Evolutionary conservation across 1,140 invertebrate genomes (phyloP), one percentile per base, ranked within the genome.

Genomic region (Sitobion miscanthi): DNA sequence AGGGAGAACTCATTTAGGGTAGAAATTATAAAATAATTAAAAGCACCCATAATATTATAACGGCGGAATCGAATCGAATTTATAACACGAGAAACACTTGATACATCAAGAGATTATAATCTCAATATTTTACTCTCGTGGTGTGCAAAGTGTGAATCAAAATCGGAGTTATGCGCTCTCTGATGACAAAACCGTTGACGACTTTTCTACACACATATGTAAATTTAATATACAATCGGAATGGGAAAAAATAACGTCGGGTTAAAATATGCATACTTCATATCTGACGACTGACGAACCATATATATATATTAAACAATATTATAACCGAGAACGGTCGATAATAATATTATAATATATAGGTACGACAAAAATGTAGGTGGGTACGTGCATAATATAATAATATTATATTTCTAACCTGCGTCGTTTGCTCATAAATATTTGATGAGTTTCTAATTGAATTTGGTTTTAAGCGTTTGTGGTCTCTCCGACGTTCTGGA

Each of bases 1-100:
- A 3, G n/a, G n/a, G 1, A n/a, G 1, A 77, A 77, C 30, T 77
- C 62, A 20, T 77, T 77, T n/a, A 35, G 14, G 14, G 30, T 17
- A 77, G 62, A n/a, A 77, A 77, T 77, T 77, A 77, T n/a, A 77
- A 77, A 77, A 77, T 77, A 77, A 77, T 77, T 69, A 69, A 17
- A 77, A 77, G n/a, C 62, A 4, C 30, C 30, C n/a, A 30, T 14
- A 69, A 30, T 14, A 69, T 42, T 42, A 42, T n/a, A 69, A 11
- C 62, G 62, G 25, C 62, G 62, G 62, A 77, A n/a, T 69, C 14
- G 62, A 69, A 77, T n/a, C 62, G 5, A 77, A 14, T n/a, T 77
- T 17, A n/a, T 77, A n/a, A n/a, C n/a, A 35, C n/a, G 62, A 77
- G 62, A 77, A 77, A 77, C 7, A 77, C n/a, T 77, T 77, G 4